Percentiles rank a stretch among this genome's conserved stretches.
These are phyloP conservation scores for Lota lota DNA, from an alignment of 2,113 vertebrate species.

Conservation along the genomic window DNA sequence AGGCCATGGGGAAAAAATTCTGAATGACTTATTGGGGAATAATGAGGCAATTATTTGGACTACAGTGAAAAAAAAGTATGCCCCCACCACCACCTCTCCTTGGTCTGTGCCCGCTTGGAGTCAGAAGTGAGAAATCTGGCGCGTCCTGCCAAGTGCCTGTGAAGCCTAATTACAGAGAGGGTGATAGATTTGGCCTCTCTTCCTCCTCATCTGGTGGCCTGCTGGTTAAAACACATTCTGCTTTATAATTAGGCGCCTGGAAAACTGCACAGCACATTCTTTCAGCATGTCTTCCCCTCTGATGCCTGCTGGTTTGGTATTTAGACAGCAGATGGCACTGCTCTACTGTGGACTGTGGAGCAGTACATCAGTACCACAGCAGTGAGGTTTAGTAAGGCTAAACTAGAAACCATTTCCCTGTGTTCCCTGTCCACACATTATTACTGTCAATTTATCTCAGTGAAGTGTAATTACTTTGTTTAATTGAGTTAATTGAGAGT, in stretches of 20 bases:
- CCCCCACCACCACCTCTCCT: conserved; percentile 43
- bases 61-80: conserved; percentile 61
- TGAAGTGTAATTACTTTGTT: too few relatives aligned
- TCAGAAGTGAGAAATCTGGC: conserved; percentile 72
- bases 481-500: too few relatives aligned
- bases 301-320: conserved; percentile 23
- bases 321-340: conserved; percentile 63
- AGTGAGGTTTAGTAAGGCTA: background rate
- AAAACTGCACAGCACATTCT: conserved; percentile 64
- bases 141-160: conserved; percentile 62
- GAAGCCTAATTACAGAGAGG: conserved; percentile 76
- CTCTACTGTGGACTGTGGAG: conserved; percentile 26
- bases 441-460: too few relatives aligned
- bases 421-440: background rate
- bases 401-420: background rate
- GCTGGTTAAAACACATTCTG: conserved; percentile 73
- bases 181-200: conserved; percentile 75
- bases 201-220: conserved; percentile 78
- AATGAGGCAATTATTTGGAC: conserved; percentile 76
- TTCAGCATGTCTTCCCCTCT: conserved; percentile 28
- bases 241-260: conserved; percentile 74
- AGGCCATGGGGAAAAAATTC: conserved; percentile 52
- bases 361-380: background rate
- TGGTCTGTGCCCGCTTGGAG: conserved; percentile 55
- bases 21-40: conserved; percentile 74